Percentiles rank a stretch among this genome's conserved stretches.
Conservation (phyloP, 2,797 vertebrate species). For the Scolopax rusticola region DNA sequence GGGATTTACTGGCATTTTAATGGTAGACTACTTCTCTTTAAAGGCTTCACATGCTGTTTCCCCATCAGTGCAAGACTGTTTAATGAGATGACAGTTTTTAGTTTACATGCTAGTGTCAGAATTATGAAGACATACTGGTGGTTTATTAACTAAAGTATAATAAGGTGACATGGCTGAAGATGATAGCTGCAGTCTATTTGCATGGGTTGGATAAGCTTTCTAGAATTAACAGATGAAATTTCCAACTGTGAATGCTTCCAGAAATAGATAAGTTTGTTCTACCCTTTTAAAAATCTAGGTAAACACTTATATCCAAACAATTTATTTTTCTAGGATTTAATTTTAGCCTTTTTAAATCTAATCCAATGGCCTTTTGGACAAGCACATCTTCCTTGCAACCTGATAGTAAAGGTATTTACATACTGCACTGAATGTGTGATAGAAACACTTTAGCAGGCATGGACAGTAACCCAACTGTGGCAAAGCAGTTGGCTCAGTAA, state of each 20-base stretch:
- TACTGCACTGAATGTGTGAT: constrained; percentile 84
- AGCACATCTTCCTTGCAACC: constrained; percentile 88
- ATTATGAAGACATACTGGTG: neutral
- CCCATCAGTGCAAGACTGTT: neutral
- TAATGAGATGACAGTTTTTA: neutral
- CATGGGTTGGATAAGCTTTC: neutral
- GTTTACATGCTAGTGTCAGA: neutral
- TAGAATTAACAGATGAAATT: neutral
- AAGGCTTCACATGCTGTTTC: neutral
- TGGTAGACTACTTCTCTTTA: neutral
- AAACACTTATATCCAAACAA: constrained; percentile 60
- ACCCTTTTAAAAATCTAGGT: constrained; percentile 40
- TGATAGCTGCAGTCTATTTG: neutral
- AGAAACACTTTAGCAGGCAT: constrained; percentile 57
- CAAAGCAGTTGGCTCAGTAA: constrained; percentile 81
- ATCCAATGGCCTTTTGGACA: constrained; percentile 99
- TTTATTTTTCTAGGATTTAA: constrained; percentile 97
- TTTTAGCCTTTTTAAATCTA: constrained; percentile 99
- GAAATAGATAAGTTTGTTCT: neutral
- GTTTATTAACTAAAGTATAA: neutral
- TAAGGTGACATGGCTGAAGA: neutral
- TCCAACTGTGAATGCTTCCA: neutral
- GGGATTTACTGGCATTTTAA: neutral
- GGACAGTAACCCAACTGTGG: constrained; percentile 75
- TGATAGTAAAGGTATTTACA: constrained; percentile 93